A percentile compares a stretch with the other conserved stretches of the same genome.
Evolutionary conservation across 2,797 vertebrate genomes (phyloP).

Genomic region (Crenichthys baileyi): DNA sequence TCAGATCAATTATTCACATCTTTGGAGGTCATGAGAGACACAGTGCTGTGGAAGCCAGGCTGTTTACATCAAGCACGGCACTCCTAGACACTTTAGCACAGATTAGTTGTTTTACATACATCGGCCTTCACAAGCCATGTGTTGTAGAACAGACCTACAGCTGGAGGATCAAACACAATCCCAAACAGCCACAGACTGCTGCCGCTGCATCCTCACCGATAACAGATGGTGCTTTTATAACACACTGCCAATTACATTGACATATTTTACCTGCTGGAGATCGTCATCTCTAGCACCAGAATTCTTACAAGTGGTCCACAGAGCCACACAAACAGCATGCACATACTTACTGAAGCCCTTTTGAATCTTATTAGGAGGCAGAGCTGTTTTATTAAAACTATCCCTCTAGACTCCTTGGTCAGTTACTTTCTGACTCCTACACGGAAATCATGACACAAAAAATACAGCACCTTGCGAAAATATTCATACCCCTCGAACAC

Average conservation of each 20-base stretch:
- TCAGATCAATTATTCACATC: slow-evolving; percentile 65
- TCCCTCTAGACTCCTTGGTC: background rate
- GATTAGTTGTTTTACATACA: slow-evolving; percentile 26
- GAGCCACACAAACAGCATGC: background rate
- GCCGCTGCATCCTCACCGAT: slow-evolving; percentile 35
- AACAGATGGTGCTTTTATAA: slow-evolving; percentile 65
- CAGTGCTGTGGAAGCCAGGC: slow-evolving; percentile 24
- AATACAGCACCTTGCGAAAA: background rate
- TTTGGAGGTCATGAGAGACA: slow-evolving; percentile 26
- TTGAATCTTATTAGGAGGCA: background rate
- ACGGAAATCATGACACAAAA: background rate
- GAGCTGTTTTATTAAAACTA: background rate
- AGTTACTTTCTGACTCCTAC: background rate
- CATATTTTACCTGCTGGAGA: background rate
- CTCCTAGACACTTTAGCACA: slow-evolving; percentile 1
- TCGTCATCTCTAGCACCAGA: background rate
- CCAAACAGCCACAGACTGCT: slow-evolving; percentile 15
- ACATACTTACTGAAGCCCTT: background rate
- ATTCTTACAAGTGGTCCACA: background rate
- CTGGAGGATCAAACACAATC: background rate
- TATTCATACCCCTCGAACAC: background rate
- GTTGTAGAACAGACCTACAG: background rate
- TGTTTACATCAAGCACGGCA: slow-evolving; percentile 24
- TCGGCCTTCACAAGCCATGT: background rate
- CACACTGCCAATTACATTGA: slow-evolving; percentile 51